phyloP scores from a whole-genome alignment of 1,140 invertebrate species.

The Amyelois transitella region DNA sequence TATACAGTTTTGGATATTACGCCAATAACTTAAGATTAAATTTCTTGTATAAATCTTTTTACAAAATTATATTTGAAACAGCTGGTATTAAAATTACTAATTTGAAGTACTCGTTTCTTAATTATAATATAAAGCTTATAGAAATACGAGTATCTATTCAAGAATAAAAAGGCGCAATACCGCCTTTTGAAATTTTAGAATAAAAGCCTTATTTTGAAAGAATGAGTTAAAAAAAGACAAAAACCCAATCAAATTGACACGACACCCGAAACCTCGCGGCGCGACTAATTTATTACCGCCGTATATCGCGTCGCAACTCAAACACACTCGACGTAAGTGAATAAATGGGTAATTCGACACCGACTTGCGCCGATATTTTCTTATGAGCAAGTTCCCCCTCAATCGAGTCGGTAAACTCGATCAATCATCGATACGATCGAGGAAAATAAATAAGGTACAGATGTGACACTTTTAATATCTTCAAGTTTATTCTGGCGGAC shows the following conservation, averaged over 20 bases:
- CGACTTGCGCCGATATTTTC: conserved; percentile 37
- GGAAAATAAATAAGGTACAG: not conserved
- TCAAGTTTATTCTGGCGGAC: too few species aligned
- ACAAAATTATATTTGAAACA: too few species aligned
- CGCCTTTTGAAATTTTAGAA: not conserved
- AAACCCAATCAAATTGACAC: conserved; percentile 8
- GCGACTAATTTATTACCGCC: conserved; percentile 45
- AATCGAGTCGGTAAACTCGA: conserved; percentile 26
- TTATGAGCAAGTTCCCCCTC: conserved; percentile 23
- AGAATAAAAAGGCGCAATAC: not conserved
- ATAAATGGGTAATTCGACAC: conserved; percentile 61
- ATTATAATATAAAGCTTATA: not conserved
- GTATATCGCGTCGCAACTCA: conserved; percentile 48
- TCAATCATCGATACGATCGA: conserved; percentile 45
- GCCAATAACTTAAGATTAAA: too few species aligned
- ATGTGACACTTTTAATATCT: not conserved
- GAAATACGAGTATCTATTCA: not conserved
- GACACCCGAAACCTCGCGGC: conserved; percentile 9
- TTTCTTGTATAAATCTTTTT: too few species aligned
- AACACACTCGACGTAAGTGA: conserved; percentile 56
- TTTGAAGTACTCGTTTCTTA: too few species aligned
- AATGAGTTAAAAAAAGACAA: not conserved
- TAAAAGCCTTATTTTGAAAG: too few species aligned
- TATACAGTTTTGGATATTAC: too few species aligned
- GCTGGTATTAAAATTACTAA: too few species aligned